phyloP scores from a whole-genome alignment of 2,113 vertebrate species.

The Dolichotis patagonum region DNA sequence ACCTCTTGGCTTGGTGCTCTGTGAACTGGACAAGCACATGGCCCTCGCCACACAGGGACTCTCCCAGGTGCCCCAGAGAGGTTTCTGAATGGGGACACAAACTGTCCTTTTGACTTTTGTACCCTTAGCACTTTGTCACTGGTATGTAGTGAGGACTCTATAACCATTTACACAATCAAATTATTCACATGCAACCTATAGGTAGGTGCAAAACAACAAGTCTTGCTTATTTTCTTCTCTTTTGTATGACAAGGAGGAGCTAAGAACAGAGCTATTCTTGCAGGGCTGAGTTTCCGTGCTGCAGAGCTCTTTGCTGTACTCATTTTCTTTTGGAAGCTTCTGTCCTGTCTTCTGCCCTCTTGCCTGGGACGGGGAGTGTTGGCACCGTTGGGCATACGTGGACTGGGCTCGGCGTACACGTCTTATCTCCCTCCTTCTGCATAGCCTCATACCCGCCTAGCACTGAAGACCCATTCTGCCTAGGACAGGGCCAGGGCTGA shows the following conservation, averaged over 20 bases:
- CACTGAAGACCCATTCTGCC: slow-evolving; percentile 27
- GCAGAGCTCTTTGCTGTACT: background rate
- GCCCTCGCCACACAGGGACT: rapidly evolving
- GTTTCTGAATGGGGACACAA: background rate
- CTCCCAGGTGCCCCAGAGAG: background rate
- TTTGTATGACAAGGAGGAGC: background rate
- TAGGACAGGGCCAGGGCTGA: slow-evolving; percentile 41
- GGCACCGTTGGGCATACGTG: background rate
- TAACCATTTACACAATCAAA: background rate
- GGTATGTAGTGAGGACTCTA: background rate
- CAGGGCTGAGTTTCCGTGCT: background rate
- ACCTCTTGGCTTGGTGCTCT: background rate
- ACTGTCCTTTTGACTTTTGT: background rate
- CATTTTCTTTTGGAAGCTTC: background rate
- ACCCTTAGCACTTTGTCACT: background rate
- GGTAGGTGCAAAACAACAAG: background rate
- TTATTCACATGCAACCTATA: too few species aligned
- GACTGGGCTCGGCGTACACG: too few species aligned
- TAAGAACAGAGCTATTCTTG: background rate
- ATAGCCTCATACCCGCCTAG: background rate
- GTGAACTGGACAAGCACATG: background rate
- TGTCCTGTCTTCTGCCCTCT: background rate
- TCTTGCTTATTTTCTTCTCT: background rate
- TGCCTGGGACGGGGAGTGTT: background rate
- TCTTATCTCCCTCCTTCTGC: background rate